Evolutionary conservation across 2,113 vertebrate species (phyloP).

Genomic region (Capricornis sumatraensis): DNA sequence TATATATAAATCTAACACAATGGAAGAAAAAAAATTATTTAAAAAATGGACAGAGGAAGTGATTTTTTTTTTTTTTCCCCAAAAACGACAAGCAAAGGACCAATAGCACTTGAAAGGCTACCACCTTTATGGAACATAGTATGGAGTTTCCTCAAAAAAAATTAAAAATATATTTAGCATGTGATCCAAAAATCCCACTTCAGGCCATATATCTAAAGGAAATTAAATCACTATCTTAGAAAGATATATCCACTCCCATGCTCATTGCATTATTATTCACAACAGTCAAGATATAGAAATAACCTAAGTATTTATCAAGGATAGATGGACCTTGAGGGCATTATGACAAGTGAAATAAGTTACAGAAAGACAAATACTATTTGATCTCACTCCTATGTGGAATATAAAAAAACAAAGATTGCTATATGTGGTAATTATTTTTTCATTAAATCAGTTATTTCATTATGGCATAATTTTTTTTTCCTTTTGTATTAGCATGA

Average conservation of each 20-base stretch:
- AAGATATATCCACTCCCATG: background rate
- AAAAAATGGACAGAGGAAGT: background rate
- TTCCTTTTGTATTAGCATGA: background rate
- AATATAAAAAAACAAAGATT: background rate
- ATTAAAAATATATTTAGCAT: background rate
- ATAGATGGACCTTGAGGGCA: background rate
- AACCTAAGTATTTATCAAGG: background rate
- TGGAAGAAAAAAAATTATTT: background rate
- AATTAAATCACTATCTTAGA: background rate
- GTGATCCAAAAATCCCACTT: background rate
- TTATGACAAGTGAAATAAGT: background rate
- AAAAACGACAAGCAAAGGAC: background rate
- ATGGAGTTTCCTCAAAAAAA: background rate
- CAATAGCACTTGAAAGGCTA: background rate
- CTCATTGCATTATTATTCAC: background rate
- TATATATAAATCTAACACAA: background rate
- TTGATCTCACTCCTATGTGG: background rate
- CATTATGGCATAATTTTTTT: background rate
- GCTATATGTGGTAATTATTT: background rate
- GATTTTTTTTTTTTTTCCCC: background rate
- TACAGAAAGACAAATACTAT: background rate
- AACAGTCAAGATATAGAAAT: background rate
- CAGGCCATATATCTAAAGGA: background rate
- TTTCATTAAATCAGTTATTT: background rate
- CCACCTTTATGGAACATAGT: background rate